phyloP scores from a whole-genome alignment of 2,113 vertebrate genomes.

The Deroptyus accipitrinus region DNA sequence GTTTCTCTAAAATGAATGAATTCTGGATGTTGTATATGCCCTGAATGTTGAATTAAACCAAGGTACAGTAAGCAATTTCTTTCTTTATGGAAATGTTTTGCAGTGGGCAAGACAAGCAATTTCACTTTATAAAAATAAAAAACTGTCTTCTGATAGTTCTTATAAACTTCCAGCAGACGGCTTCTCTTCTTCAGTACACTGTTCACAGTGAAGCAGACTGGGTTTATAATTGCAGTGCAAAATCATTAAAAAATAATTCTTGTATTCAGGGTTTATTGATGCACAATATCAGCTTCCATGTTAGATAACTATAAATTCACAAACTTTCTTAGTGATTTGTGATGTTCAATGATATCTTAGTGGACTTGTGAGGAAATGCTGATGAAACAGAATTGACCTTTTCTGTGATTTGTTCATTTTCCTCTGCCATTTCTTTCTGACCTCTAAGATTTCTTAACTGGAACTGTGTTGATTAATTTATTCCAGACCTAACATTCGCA shows the following conservation, averaged over 20 bases:
- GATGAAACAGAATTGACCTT: neutral
- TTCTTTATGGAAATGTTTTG: neutral
- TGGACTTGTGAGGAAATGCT: rapidly evolving
- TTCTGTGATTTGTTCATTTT: neutral
- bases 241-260: neutral
- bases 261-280: neutral
- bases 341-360: neutral
- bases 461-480: neutral
- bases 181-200: neutral
- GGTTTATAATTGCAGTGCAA: neutral
- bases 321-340: neutral
- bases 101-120: neutral
- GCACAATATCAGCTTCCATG: neutral
- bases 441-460: neutral
- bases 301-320: neutral
- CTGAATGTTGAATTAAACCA: neutral
- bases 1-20: neutral
- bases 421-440: neutral
- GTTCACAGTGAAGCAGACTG: neutral
- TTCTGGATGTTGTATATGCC: neutral
- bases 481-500: neutral
- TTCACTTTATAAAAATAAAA: neutral
- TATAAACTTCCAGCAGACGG: neutral
- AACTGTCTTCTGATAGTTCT: neutral
- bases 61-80: neutral